phyloP scores from a whole-genome alignment of 2,888 invertebrate species.

The Hirudinaria manillensis region DNA sequence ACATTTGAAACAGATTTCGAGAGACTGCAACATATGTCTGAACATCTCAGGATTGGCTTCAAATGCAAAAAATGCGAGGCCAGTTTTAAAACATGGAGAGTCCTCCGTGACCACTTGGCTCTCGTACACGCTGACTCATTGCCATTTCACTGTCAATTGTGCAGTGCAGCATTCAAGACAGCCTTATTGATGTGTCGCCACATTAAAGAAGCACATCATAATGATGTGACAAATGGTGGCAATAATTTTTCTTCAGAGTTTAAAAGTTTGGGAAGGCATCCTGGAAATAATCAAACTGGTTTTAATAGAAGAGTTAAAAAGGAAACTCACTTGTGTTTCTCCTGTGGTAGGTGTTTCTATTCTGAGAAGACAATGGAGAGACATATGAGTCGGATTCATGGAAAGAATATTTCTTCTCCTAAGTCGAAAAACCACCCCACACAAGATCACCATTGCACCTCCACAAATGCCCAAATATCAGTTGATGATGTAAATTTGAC shows the following conservation, averaged over 20 bases:
- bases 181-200: neutral
- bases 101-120: constrained; percentile 2
- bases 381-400: neutral
- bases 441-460: neutral
- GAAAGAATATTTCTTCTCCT: neutral
- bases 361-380: constrained; percentile 14
- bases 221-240: neutral
- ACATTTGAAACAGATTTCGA: constrained; percentile 13
- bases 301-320: neutral
- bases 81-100: constrained; percentile 15
- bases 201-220: neutral
- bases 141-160: constrained; percentile 10
- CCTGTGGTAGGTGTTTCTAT: constrained; percentile 16
- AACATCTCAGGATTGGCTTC: constrained; percentile 17
- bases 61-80: constrained; percentile 17
- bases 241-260: neutral
- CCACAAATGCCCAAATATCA: neutral
- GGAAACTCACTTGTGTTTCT: neutral
- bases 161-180: neutral
- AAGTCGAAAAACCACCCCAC: neutral
- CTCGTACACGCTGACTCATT: neutral
- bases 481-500: neutral
- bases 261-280: neutral
- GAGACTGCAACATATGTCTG: neutral
- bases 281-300: neutral